Percentiles rank a stretch among this genome's conserved stretches.
These are phyloP conservation scores for Apodemia mormo DNA, from an alignment of 2,888 invertebrate genomes.

Conservation along the genomic window DNA sequence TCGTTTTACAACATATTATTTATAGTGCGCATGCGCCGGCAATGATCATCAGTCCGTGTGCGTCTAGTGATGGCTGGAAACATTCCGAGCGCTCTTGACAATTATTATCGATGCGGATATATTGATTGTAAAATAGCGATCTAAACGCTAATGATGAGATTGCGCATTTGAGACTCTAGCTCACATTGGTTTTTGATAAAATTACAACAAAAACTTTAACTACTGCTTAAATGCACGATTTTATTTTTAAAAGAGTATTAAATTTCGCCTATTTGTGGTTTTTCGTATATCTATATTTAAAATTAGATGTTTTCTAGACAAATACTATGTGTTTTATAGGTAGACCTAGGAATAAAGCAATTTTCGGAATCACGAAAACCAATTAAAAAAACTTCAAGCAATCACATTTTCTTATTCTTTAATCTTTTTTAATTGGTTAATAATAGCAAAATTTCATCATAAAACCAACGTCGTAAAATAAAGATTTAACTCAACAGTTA, in stretches of 20 bases:
- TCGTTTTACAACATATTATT: constrained; percentile 83
- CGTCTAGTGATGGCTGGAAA: constrained; percentile 63
- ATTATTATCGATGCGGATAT: constrained; percentile 58
- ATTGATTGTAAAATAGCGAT: constrained; percentile 39
- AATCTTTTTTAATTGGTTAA: too few species aligned
- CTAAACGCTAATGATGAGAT: neutral
- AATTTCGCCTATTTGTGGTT: too few species aligned
- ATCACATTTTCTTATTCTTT: too few species aligned
- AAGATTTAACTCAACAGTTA: constrained; percentile 75
- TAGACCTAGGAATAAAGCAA: too few species aligned
- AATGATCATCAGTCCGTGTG: constrained; percentile 80
- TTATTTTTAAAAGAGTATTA: too few species aligned
- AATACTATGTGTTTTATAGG: too few species aligned
- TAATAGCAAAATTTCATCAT: constrained; percentile 1
- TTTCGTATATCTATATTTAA: too few species aligned
- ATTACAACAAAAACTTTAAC: neutral
- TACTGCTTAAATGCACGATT: too few species aligned
- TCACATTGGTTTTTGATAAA: neutral
- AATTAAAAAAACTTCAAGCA: too few species aligned
- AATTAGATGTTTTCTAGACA: too few species aligned
- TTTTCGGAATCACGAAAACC: too few species aligned
- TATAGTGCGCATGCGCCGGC: constrained; percentile 80
- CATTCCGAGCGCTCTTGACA: constrained; percentile 44
- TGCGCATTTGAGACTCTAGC: neutral
- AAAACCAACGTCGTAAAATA: constrained; percentile 59